Conservation (phyloP, 2,888 invertebrate species). For the Apodemia mormo region DNA sequence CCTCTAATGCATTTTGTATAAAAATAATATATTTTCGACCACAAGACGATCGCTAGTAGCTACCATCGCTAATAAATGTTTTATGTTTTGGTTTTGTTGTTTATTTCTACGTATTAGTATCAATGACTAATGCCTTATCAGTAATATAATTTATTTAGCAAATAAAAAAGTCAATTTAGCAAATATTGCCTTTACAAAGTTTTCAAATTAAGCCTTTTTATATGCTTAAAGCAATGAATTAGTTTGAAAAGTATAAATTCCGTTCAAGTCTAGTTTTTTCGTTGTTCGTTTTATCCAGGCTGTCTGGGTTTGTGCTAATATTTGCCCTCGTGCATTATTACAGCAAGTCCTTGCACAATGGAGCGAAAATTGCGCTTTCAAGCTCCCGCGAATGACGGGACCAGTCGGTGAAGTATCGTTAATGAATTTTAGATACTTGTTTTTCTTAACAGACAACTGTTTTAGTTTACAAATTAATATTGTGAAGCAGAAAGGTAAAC, state of each 20-base stretch:
- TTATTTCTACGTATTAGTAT: too few relatives aligned
- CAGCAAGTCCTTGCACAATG: slow-evolving; percentile 62
- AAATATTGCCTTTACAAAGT: slow-evolving; percentile 9
- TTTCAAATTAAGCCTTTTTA: slow-evolving; percentile 30
- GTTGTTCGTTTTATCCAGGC: slow-evolving; percentile 50
- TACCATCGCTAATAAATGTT: too few relatives aligned
- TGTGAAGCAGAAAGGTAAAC: not conserved
- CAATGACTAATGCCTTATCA: too few relatives aligned
- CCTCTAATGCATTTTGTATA: too few relatives aligned
- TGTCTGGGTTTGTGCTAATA: slow-evolving; percentile 74
- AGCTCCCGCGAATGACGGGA: slow-evolving; percentile 27
- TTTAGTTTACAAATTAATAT: not conserved
- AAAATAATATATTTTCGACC: too few relatives aligned
- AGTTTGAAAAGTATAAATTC: slow-evolving; percentile 40
- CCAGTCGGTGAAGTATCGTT: slow-evolving; percentile 10
- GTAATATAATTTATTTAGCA: too few relatives aligned
- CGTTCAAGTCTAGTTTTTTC: slow-evolving; percentile 53
- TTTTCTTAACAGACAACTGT: slow-evolving; percentile 1
- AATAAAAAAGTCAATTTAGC: not conserved
- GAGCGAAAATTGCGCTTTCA: slow-evolving; percentile 53
- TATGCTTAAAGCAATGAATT: slow-evolving; percentile 36
- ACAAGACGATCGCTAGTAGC: too few relatives aligned
- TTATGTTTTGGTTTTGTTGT: too few relatives aligned
- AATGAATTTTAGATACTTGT: slow-evolving; percentile 13
- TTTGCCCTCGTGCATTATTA: slow-evolving; percentile 75